Conservation (phyloP, 2,797 vertebrate genomes). For the Vultur gryphus region DNA sequence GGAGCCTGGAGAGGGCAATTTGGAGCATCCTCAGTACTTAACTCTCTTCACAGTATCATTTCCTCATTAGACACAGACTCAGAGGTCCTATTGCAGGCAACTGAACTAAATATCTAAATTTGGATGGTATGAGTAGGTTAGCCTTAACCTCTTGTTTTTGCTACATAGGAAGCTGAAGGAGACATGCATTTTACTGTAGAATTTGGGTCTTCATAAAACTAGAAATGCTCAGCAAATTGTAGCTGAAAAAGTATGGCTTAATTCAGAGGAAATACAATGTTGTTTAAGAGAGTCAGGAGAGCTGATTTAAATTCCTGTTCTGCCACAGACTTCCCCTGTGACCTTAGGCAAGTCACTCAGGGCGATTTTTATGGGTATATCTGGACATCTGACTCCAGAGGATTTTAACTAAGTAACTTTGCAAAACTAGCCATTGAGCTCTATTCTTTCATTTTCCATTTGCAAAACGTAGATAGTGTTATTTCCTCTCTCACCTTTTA, state of each 20-base stretch:
- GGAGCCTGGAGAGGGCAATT: background rate
- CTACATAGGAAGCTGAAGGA: background rate
- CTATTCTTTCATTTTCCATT: background rate
- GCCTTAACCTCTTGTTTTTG: background rate
- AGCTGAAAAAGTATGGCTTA: background rate
- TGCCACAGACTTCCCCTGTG: background rate
- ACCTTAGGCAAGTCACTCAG: background rate
- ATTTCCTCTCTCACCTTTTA: background rate
- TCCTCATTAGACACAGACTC: background rate
- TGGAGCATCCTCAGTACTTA: background rate
- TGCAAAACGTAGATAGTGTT: background rate
- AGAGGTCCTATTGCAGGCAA: background rate
- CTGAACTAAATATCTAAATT: background rate
- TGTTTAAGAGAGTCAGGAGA: background rate
- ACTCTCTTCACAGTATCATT: background rate
- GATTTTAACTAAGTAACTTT: background rate
- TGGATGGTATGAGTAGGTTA: background rate
- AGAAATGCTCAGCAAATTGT: background rate
- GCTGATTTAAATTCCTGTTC: slow-evolving; percentile 24
- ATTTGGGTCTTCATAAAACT: background rate
- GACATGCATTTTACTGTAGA: background rate
- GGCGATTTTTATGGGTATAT: background rate
- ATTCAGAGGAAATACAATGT: background rate
- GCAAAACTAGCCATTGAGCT: background rate
- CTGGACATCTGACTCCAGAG: background rate